These are phyloP conservation scores for Dyspetes luteomarginatus DNA, from an alignment of 2,888 invertebrate genomes.

Conservation along the genomic window DNA sequence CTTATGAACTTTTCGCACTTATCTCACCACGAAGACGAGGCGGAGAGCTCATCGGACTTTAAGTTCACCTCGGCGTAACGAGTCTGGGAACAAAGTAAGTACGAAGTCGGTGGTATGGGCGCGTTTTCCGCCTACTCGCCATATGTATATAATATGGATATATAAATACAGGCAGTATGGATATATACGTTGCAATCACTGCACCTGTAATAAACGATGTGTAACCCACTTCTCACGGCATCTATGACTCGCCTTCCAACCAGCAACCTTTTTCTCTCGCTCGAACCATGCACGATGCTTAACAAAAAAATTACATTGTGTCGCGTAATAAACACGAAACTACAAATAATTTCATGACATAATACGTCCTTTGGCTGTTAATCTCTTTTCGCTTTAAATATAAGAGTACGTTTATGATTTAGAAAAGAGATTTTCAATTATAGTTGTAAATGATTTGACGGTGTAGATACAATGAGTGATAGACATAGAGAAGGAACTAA, in stretches of 20 bases:
- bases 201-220: conserved; percentile 66
- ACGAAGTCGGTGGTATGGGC: conserved; percentile 6
- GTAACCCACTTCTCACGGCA: conserved; percentile 76
- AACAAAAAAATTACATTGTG: conserved; percentile 44
- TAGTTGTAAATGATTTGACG: no score
- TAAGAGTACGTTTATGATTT: no score
- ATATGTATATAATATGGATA: background rate
- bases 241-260: conserved; percentile 61
- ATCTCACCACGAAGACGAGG: conserved; percentile 7
- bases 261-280: conserved; percentile 63
- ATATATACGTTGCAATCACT: conserved; percentile 34
- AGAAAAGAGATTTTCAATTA: no score
- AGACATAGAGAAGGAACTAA: no score
- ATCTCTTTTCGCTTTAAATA: background rate
- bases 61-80: conserved; percentile 51
- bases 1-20: background rate
- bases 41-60: conserved; percentile 39
- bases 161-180: conserved; percentile 32
- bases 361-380: background rate
- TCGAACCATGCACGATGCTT: background rate
- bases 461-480: no score
- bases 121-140: conserved; percentile 62
- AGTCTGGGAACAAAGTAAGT: conserved; percentile 27
- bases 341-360: conserved; percentile 43
- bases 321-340: conserved; percentile 46